phyloP scores from a whole-genome alignment of 2,797 vertebrate species.

The Natrix natrix region DNA sequence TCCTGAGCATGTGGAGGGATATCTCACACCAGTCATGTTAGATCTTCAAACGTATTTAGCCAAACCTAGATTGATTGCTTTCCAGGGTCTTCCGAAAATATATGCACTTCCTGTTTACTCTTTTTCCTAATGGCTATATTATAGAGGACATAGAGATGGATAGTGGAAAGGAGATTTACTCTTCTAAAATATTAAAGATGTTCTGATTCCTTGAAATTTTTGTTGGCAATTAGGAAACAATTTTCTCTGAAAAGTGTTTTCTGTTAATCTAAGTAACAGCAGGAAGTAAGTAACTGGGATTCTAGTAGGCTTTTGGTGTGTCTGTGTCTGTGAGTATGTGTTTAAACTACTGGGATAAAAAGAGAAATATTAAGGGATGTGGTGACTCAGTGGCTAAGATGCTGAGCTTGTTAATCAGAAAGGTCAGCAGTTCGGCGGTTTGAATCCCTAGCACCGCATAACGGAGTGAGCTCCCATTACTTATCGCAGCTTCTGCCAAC shows the following conservation, averaged over 20 bases:
- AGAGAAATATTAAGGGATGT: background rate
- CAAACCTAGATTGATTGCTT: background rate
- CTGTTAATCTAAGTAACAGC: constrained; percentile 60
- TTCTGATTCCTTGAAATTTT: constrained; percentile 55
- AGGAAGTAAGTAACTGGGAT: constrained; percentile 50
- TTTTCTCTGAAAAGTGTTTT: constrained; percentile 59
- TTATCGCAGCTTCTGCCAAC: no score
- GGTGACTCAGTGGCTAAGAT: no score
- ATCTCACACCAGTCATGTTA: background rate
- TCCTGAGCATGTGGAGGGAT: background rate
- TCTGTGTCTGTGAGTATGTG: no score
- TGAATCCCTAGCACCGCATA: no score
- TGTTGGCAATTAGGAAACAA: constrained; percentile 58
- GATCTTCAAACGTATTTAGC: background rate
- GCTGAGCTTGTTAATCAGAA: no score
- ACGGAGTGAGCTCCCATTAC: no score
- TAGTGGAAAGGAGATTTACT: background rate
- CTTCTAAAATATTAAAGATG: constrained; percentile 46
- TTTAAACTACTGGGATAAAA: constrained; percentile 9
- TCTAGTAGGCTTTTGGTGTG: background rate
- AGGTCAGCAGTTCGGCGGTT: no score
- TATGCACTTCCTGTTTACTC: background rate
- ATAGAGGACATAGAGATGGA: background rate
- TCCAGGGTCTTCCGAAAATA: background rate
- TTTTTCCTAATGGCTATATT: background rate